Percentiles rank a stretch among this genome's conserved stretches.
Conservation (phyloP, 2,888 invertebrate species). For the Drosophila leonis region DNA sequence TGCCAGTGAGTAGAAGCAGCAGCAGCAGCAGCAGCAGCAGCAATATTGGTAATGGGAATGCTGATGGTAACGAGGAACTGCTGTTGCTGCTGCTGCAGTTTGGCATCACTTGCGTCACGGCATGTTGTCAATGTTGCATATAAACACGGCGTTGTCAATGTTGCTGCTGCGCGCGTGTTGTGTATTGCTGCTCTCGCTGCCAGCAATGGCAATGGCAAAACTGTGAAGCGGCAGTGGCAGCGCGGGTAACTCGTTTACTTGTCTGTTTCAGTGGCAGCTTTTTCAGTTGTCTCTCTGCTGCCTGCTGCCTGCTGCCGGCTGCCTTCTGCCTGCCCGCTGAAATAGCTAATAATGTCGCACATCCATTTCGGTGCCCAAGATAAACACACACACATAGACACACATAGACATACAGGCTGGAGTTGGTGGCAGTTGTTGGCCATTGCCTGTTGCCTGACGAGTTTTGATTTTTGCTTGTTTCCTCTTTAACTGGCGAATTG, state of each 20-base stretch:
- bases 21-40: conserved; percentile 28
- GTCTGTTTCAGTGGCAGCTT: conserved; percentile 65
- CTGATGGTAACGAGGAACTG: conserved; percentile 56
- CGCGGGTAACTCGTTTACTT: conserved; percentile 58
- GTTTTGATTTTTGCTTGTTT: conserved; percentile 25
- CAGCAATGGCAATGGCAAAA: conserved; percentile 20
- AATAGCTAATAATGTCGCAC: conserved; percentile 73
- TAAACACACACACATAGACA: conserved; percentile 12
- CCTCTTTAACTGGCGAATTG: conserved; percentile 1
- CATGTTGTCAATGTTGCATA: conserved; percentile 77
- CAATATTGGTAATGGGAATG: conserved; percentile 30
- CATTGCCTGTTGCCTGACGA: conserved; percentile 17
- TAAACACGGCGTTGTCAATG: conserved; percentile 71
- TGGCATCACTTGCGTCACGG: conserved; percentile 67
- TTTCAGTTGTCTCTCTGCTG: conserved; percentile 19
- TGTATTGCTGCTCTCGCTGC: conserved; percentile 32
- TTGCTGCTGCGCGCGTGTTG: conserved; percentile 46
- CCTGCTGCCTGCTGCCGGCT: conserved; percentile 26
- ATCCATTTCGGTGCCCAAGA: conserved; percentile 36
- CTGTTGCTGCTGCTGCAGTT: conserved; percentile 47
- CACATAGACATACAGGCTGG: conserved; percentile 6
- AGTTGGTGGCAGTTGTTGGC: conserved; percentile 15
- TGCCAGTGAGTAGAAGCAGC: conserved; percentile 35
- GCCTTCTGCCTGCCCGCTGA: conserved; percentile 26
- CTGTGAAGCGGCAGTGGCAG: conserved; percentile 6